Base-by-base conservation (phyloP, 2,797 vertebrate genomes). In the Vipera ursinii region DNA sequence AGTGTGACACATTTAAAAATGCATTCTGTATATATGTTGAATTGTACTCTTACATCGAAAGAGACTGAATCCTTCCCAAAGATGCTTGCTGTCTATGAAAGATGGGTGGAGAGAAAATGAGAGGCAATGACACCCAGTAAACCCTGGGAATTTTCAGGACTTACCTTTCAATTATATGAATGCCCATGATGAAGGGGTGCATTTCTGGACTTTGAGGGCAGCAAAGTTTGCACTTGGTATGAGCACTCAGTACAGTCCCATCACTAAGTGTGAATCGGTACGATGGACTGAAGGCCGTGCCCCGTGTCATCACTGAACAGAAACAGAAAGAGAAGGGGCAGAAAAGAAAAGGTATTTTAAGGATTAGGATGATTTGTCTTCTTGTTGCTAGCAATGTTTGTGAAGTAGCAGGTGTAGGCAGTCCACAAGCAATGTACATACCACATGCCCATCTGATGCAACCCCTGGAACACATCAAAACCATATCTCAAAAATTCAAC, bases 211-310 rank as follows among this genome's bases (percentile, higher is more conserved):
- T 99, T 91, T 98, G 98, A 94, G 99, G 98, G 97, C 98, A 99
- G 98, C 98, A 99, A 97, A 99, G 99, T 96, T 99, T 99, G 97
- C 99, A 99, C 98, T 99, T 99, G 96, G 99, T 99, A 98, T 99
- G 99, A 95, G 99, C 99, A 55, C 99, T 99, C 94, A 99, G 98
- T 93, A 98, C 97, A 1, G 98, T 99, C 94, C 99, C 99, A 5
- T 99, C 99, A 90, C 98, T 99, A 97, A 99, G 97, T 32, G 98
- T 98, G 98, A 99, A 99, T 92, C 98, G 98, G 97, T 99, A 99
- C 32, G 99, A 98, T 86, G 98, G 98, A 97, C 98, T 99, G 98
- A 99, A 98, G 94, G 99, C 99, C 5, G 98, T 98, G 97, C 99
- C 98, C 0, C 98, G 98, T 59, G 98, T 98, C 98, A 99, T 99